Percentiles rank a stretch among this genome's conserved stretches.
Conservation (phyloP, 2,797 vertebrate genomes). For the Liasis olivaceus region DNA sequence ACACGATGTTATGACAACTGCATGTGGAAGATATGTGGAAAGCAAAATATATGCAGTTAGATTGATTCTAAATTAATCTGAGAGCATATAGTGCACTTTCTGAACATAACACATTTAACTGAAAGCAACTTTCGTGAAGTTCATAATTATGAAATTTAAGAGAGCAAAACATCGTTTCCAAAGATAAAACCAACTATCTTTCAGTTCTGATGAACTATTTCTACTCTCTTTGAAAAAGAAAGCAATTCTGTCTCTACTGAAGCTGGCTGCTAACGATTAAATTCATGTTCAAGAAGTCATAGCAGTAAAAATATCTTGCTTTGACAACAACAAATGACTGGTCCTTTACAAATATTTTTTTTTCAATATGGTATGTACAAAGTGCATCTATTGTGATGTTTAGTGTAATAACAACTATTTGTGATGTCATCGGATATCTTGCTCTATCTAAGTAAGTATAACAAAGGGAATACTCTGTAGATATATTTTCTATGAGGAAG, state of each 20-base stretch:
- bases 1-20: background rate
- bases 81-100: background rate
- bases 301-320: too few species aligned
- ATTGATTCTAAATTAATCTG: background rate
- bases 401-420: background rate
- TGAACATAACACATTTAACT: background rate
- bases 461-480: too few species aligned
- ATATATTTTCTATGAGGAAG: too few species aligned
- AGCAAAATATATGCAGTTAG: background rate
- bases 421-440: too few species aligned
- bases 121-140: background rate
- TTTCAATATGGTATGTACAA: too few species aligned
- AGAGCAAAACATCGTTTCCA: background rate
- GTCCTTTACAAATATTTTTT: too few species aligned
- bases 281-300: too few species aligned
- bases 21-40: background rate
- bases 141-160: background rate
- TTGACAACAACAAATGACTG: too few species aligned
- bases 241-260: background rate
- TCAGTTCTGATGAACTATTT: background rate
- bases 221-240: background rate
- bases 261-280: background rate
- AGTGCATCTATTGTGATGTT: background rate
- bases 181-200: background rate
- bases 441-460: too few species aligned